Percentiles rank a stretch among this genome's conserved stretches.
Conservation (phyloP, 2,113 vertebrate species). For the Nicator chloris region DNA sequence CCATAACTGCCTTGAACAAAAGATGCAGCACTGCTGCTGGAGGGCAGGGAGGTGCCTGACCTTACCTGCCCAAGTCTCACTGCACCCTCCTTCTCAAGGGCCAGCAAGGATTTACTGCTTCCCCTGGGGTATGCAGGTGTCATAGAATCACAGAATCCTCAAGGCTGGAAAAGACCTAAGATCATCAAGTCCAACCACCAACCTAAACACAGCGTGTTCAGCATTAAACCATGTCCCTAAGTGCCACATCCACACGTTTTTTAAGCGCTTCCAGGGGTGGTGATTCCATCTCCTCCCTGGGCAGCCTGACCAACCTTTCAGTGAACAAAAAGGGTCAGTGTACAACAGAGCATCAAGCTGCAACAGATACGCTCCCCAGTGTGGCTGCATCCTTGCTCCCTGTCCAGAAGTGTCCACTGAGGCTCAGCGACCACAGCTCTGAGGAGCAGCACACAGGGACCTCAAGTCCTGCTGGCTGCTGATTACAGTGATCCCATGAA, state of each 20-base stretch:
- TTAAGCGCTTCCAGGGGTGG: not conserved
- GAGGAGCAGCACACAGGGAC: fast-evolving
- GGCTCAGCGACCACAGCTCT: not conserved
- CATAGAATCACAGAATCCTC: not conserved
- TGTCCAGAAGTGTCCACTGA: not conserved
- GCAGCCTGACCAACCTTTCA: not conserved
- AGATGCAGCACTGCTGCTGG: not conserved
- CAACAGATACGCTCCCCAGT: fast-evolving
- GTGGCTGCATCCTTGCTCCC: not conserved
- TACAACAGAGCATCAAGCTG: not conserved
- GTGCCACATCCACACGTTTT: not conserved
- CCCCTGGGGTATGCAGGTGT: not conserved
- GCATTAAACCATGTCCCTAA: not conserved
- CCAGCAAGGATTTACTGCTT: not conserved
- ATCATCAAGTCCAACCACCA: not conserved
- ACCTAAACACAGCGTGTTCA: not conserved
- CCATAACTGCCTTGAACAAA: not conserved
- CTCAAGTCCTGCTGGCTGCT: fast-evolving
- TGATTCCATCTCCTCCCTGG: not conserved
- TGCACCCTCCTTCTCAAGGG: not conserved
- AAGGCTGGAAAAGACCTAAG: not conserved
- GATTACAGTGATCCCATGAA: not conserved
- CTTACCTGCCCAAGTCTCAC: not conserved
- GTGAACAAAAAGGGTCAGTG: not conserved
- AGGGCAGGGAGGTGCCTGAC: not conserved